These are phyloP conservation scores for Leptinotarsa lineolata DNA, from an alignment of 1,140 invertebrate genomes.

Conservation along the genomic window DNA sequence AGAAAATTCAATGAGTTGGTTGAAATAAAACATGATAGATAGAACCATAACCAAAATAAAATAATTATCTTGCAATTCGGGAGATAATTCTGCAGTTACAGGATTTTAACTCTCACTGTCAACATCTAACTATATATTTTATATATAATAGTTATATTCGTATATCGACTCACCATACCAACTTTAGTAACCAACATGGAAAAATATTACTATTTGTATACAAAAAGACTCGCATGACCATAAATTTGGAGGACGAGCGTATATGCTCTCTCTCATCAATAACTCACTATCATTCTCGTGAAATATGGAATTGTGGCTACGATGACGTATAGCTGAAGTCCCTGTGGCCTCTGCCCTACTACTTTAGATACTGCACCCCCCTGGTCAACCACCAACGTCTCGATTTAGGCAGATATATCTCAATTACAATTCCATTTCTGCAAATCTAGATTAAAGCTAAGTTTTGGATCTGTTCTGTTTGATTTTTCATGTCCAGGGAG, in stretches of 20 bases:
- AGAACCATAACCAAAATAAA: no score
- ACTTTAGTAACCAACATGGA: no score
- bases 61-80: no score
- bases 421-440: slow-evolving; percentile 17
- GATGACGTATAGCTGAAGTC: slow-evolving; percentile 41
- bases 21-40: no score
- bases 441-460: not conserved
- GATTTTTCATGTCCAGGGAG: not conserved
- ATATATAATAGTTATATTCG: no score
- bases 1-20: no score
- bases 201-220: no score
- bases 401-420: slow-evolving; percentile 25
- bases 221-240: no score
- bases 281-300: slow-evolving; percentile 48
- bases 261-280: slow-evolving; percentile 49
- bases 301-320: slow-evolving; percentile 49
- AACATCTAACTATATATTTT: no score
- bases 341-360: slow-evolving; percentile 22
- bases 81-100: no score
- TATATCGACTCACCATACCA: no score
- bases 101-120: no score
- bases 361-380: slow-evolving; percentile 17
- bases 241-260: not conserved
- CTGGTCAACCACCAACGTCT: slow-evolving; percentile 2
- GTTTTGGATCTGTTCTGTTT: not conserved